A percentile compares a stretch with the other conserved stretches of the same genome.
Conservation (phyloP, 2,888 invertebrate genomes). For the Tinea semifulvella region DNA sequence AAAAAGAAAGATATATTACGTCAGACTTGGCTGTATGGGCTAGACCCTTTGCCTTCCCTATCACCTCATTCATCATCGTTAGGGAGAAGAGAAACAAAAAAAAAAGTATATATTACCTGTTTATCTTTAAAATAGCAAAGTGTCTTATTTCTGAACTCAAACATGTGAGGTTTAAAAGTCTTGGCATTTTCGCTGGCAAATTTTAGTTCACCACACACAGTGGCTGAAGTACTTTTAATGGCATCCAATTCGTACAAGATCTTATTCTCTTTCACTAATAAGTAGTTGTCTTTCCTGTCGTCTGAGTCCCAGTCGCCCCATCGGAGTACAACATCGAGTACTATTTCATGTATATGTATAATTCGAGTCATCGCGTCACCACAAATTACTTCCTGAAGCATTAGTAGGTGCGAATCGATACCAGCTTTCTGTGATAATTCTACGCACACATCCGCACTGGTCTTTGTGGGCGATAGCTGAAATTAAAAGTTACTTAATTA, state of each 20-base stretch:
- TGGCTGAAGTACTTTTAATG: constrained; percentile 66
- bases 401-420: constrained; percentile 72
- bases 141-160: constrained; percentile 82
- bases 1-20: no score
- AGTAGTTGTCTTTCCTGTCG: constrained; percentile 84
- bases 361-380: constrained; percentile 78
- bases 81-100: no score
- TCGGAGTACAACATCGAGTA: constrained; percentile 73
- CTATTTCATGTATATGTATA: constrained; percentile 79
- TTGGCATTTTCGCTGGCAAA: constrained; percentile 80
- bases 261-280: constrained; percentile 70
- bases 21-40: no score
- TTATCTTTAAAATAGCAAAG: constrained; percentile 83
- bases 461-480: constrained; percentile 80
- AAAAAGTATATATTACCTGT: constrained; percentile 40
- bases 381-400: constrained; percentile 83
- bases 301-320: constrained; percentile 92
- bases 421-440: constrained; percentile 74
- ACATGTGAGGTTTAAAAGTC: constrained; percentile 77
- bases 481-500: constrained; percentile 20
- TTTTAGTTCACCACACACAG: constrained; percentile 80
- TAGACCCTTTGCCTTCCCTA: no score
- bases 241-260: constrained; percentile 56
- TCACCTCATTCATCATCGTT: no score
- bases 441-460: constrained; percentile 77